Evolutionary conservation across 92 coral and sea anemone species (phyloP).

Genomic region (Heteractis magnifica): DNA sequence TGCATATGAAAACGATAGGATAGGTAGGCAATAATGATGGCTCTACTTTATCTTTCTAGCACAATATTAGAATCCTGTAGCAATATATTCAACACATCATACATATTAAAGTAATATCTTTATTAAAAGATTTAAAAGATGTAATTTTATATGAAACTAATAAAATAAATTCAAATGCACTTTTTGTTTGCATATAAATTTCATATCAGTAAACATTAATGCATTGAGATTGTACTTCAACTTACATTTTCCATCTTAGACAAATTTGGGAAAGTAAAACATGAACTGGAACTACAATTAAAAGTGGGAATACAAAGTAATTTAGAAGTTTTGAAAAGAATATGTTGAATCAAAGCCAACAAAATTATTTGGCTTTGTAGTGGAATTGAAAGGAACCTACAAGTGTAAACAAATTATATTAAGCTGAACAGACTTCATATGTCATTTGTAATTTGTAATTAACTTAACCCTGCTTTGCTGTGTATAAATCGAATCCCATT

Average conservation of each 20-base stretch:
- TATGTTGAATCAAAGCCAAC: conserved; percentile 4
- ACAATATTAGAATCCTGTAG: background rate
- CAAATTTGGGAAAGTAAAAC: background rate
- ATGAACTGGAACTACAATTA: conserved; percentile 9
- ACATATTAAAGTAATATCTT: background rate
- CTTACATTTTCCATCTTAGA: background rate
- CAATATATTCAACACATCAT: background rate
- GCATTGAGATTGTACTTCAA: no score
- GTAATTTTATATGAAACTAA: background rate
- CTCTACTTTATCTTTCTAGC: no score
- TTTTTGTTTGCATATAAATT: no score
- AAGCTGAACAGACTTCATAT: background rate
- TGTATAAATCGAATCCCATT: no score
- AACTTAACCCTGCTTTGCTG: no score
- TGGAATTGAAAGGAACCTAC: no score
- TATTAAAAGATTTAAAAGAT: background rate
- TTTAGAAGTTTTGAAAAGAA: conserved; percentile 2
- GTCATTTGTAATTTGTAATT: no score
- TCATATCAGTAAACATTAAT: no score
- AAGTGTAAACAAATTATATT: conserved; percentile 1
- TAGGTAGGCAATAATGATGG: no score
- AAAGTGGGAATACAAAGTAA: background rate
- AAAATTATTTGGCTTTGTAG: background rate
- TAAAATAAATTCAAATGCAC: background rate
- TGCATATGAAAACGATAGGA: no score